Evolutionary conservation across 2,113 vertebrate genomes (phyloP).

Genomic region (Nothobranchius kuhntae): DNA sequence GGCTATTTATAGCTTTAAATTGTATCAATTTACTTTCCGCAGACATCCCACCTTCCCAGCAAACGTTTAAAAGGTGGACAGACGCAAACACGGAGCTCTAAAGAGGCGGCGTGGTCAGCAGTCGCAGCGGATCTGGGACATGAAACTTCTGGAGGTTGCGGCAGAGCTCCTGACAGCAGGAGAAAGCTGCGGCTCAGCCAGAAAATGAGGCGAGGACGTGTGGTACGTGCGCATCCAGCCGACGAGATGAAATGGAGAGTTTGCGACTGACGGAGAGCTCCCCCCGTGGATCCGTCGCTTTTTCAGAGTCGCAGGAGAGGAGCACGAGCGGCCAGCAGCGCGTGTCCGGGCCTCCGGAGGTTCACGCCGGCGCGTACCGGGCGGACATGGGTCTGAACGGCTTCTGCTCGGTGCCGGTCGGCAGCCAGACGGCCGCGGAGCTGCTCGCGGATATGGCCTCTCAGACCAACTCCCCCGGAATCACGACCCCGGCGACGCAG

Average conservation of each 20-base stretch:
- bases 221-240: constrained; percentile 76
- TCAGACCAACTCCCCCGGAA: constrained; percentile 61
- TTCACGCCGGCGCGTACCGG: constrained; percentile 19
- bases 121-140: constrained; percentile 22
- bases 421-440: constrained; percentile 66
- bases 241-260: constrained; percentile 82
- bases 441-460: constrained; percentile 68
- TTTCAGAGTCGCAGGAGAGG: constrained; percentile 44
- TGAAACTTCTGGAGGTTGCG: constrained; percentile 61
- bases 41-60: constrained; percentile 26
- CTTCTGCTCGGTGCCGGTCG: constrained; percentile 49
- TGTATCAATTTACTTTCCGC: constrained; percentile 52
- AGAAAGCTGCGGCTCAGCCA: constrained; percentile 53
- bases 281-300: constrained; percentile 32
- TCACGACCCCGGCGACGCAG: constrained; percentile 60
- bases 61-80: constrained; percentile 20
- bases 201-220: constrained; percentile 82
- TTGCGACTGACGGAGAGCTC: constrained; percentile 70
- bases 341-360: constrained; percentile 19
- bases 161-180: constrained; percentile 42
- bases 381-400: constrained; percentile 76
- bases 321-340: constrained; percentile 30
- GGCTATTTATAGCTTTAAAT: constrained; percentile 53
- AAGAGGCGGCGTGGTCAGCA: background rate
- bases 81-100: background rate